Evolutionary conservation across 2,113 vertebrate species (phyloP).

Genomic region (Callorhinus ursinus): DNA sequence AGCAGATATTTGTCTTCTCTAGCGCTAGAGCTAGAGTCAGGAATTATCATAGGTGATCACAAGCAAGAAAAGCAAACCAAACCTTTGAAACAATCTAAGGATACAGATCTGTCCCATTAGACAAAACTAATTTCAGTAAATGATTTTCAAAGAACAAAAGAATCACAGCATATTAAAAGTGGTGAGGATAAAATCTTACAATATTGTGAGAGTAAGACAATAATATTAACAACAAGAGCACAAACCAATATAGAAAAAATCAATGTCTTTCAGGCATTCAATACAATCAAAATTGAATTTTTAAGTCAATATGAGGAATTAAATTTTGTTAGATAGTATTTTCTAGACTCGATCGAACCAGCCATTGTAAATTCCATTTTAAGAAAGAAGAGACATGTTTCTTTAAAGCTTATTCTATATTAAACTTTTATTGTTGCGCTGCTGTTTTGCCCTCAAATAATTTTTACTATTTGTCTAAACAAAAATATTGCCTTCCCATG

Average conservation of each 20-base stretch:
- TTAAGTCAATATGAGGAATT: not conserved
- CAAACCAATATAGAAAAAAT: constrained; percentile 31
- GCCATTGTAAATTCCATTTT: constrained; percentile 22
- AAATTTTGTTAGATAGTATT: not conserved
- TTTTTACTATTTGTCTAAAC: constrained; percentile 55
- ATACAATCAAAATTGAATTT: constrained; percentile 2
- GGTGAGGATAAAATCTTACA: not conserved
- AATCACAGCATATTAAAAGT: not conserved
- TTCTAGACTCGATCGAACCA: constrained; percentile 27
- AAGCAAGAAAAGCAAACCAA: not conserved
- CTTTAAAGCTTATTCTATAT: not conserved
- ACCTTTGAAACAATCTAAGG: not conserved
- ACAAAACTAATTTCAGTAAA: not conserved
- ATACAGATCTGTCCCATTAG: not conserved
- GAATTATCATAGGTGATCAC: not conserved
- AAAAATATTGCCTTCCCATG: constrained; percentile 39
- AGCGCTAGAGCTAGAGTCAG: not conserved
- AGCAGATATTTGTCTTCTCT: not conserved
- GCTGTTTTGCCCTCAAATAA: constrained; percentile 42
- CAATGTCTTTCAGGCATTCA: not conserved
- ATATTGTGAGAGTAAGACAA: not conserved
- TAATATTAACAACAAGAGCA: not conserved
- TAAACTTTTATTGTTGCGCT: constrained; percentile 17
- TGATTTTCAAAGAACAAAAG: not conserved
- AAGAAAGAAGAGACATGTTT: not conserved